Conservation (phyloP, 2,888 invertebrate species). For the Drosophila robusta region DNA sequence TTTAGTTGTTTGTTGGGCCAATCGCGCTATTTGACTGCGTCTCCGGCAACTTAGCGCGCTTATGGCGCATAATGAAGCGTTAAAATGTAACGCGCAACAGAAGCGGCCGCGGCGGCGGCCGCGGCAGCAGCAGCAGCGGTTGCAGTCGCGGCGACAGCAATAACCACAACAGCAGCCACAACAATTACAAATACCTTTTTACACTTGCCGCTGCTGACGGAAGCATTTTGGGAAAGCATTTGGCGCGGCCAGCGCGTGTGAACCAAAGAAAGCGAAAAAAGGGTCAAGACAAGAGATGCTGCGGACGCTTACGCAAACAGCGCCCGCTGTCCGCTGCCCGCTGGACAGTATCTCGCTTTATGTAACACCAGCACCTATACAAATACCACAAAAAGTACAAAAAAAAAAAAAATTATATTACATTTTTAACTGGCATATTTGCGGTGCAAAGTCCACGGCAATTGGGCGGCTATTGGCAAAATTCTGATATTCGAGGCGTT, state of each 20-base stretch:
- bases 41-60: constrained; percentile 39
- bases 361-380: constrained; percentile 47
- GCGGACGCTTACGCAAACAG: constrained; percentile 63
- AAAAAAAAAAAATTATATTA: constrained; percentile 42
- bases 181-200: constrained; percentile 75
- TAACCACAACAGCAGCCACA: constrained; percentile 38
- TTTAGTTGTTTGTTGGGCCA: constrained; percentile 52
- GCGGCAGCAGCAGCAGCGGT: constrained; percentile 5
- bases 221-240: constrained; percentile 79
- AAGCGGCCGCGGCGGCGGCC: constrained; percentile 6
- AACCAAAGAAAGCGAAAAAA: constrained; percentile 76
- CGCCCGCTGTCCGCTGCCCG: constrained; percentile 13
- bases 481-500: constrained; percentile 53
- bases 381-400: not conserved
- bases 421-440: constrained; percentile 56
- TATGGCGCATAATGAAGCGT: constrained; percentile 78
- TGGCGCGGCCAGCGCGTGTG: constrained; percentile 67
- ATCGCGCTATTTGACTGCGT: constrained; percentile 4
- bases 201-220: constrained; percentile 77
- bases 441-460: constrained; percentile 65
- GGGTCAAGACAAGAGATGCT: constrained; percentile 58
- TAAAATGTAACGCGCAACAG: constrained; percentile 74
- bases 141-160: constrained; percentile 10
- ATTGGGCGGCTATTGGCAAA: constrained; percentile 25
- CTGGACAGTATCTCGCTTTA: constrained; percentile 42